Base-by-base conservation (phyloP, 1,140 invertebrate genomes). In the Mercenaria mercenaria region DNA sequence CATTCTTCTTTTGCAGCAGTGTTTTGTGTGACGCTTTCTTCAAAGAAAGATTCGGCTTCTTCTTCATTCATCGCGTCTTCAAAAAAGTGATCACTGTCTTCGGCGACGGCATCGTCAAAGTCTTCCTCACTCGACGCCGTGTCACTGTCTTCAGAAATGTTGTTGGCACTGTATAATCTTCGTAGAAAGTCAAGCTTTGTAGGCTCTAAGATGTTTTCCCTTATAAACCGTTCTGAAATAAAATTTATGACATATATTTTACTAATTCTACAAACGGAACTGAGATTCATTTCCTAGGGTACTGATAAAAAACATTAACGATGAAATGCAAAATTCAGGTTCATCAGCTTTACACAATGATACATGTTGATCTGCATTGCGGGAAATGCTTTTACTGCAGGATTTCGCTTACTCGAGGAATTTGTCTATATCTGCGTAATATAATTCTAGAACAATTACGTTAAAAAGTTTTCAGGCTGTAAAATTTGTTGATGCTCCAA, bases 201-300 rank as follows among this genome's bases (percentile, higher is more conserved):
- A 26, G 72, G 72, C 26, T 76, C 72, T 34, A 76, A 26, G n/a
- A 76, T 76, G 6, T 23, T 76, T 23, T 76, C 72, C n/a, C 72
- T 20, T 13, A 76, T 76, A 26, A 76, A 76, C 39, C 72, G 72
- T 43, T 76, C 72, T 76, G 39, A 50, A 76, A 41, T 39, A 15
- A 23, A n/a, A 11, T 29, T 61, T 11, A 61, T 11, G 26, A n/a
- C 20, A 29, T 6, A 61, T n/a, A 10, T 52, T 11, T 11, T 20
- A 52, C 47, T 61, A 61, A 10, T 8, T 61, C 26, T 61, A 8
- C 8, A 20, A 29, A 61, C 4, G 8, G 20, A 61, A n/a, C 6
- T 10, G 20, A n/a, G 8, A 11, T n/a, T 61, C 20, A 61, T 61
- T n/a, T 61, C 56, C 8, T 61, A 11, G 6, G 59, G n/a, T n/a